Evolutionary conservation across 2,888 invertebrate species (phyloP).

Genomic region (Leptopterna dolabrata): DNA sequence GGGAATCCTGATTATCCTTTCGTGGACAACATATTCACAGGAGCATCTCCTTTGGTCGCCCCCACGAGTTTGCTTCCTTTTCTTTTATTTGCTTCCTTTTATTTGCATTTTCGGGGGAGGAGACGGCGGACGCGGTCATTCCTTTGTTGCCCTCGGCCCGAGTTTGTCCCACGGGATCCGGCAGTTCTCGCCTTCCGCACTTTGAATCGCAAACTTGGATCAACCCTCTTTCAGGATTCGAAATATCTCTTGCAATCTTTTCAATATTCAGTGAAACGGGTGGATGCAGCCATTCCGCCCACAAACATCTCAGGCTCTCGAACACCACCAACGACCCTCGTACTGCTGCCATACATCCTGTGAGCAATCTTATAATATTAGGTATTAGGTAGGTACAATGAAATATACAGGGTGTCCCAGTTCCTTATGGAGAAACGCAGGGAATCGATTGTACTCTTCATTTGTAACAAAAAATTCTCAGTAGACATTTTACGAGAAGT

Average conservation of each 20-base stretch:
- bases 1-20: slow-evolving; percentile 56
- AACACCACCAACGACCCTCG: too few relatives aligned
- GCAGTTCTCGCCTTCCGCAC: not conserved
- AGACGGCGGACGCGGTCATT: slow-evolving; percentile 15
- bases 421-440: too few relatives aligned
- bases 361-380: too few relatives aligned
- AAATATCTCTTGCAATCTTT: not conserved
- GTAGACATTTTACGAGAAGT: too few relatives aligned
- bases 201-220: not conserved
- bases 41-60: not conserved
- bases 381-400: too few relatives aligned
- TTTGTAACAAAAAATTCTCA: too few relatives aligned
- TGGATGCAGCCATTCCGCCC: not conserved
- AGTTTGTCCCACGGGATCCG: slow-evolving; percentile 47
- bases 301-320: too few relatives aligned
- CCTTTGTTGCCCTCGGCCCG: slow-evolving; percentile 32
- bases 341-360: too few relatives aligned
- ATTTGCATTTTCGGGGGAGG: slow-evolving; percentile 49
- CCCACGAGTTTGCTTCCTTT: not conserved
- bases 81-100: slow-evolving; percentile 51
- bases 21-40: slow-evolving; percentile 55
- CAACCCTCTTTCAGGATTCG: not conserved
- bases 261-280: not conserved
- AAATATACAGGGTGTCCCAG: too few relatives aligned
- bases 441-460: too few relatives aligned